These are phyloP conservation scores for Sakesphorus luctuosus DNA, from an alignment of 2,113 vertebrate genomes.

Conservation along the genomic window DNA sequence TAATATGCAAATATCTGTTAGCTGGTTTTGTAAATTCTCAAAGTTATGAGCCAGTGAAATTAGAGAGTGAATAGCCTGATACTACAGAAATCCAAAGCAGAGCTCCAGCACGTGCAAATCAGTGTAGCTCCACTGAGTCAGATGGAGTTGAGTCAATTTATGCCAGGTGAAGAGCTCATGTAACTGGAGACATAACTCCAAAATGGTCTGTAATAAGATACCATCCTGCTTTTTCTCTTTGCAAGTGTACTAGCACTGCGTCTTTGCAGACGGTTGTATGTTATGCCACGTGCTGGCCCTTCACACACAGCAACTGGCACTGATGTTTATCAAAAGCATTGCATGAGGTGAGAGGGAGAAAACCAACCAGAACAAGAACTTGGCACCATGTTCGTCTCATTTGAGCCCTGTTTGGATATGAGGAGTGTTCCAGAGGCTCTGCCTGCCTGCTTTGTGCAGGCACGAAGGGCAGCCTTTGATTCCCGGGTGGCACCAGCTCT, in stretches of 20 bases:
- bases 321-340: background rate
- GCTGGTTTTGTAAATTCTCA: background rate
- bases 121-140: background rate
- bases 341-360: background rate
- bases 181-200: background rate
- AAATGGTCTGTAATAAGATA: background rate
- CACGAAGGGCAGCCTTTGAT: conserved; percentile 1
- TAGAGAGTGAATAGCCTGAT: background rate
- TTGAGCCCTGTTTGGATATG: background rate
- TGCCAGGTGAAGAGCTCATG: background rate
- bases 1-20: background rate
- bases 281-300: background rate
- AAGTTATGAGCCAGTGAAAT: background rate
- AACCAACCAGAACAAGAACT: background rate
- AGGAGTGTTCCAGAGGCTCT: background rate
- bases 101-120: background rate
- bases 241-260: background rate
- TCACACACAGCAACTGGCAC: background rate
- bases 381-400: background rate
- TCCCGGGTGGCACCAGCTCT: background rate
- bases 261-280: background rate
- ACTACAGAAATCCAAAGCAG: background rate
- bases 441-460: background rate
- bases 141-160: background rate
- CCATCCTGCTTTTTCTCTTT: background rate